These are phyloP conservation scores for Macroglossus sobrinus DNA, from an alignment of 2,113 vertebrate species.

Conservation along the genomic window DNA sequence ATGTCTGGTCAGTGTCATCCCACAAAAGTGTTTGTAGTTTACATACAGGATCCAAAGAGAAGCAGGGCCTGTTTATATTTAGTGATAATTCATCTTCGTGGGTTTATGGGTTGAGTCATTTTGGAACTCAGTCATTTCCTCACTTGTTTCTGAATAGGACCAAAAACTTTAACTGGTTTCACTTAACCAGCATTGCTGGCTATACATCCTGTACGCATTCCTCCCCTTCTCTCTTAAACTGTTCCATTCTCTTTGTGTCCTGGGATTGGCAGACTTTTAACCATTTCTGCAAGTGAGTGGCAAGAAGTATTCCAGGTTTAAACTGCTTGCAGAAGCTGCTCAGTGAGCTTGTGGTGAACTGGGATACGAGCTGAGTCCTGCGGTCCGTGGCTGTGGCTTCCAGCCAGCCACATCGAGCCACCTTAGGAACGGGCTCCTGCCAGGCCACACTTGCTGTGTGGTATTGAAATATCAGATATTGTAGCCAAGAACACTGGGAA, in stretches of 20 bases:
- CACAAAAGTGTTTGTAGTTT: constrained; percentile 19
- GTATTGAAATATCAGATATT: not conserved
- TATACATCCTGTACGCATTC: constrained; percentile 2
- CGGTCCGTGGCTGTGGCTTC: not conserved
- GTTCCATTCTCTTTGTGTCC: not conserved
- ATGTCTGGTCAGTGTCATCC: constrained; percentile 61
- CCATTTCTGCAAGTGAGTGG: constrained; percentile 31
- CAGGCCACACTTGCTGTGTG: not conserved
- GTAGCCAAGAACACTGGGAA: not conserved
- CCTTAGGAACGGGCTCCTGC: not conserved
- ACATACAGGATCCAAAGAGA: constrained; percentile 47
- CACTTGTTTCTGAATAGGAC: constrained; percentile 57
- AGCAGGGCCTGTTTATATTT: constrained; percentile 64
- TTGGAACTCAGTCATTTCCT: constrained; percentile 64
- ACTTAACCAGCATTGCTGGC: constrained; percentile 49
- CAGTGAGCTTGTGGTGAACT: not conserved
- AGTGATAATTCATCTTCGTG: constrained; percentile 53
- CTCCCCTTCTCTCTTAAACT: not conserved
- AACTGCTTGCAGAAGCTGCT: not conserved
- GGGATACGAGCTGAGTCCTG: not conserved
- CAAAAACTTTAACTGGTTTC: constrained; percentile 29
- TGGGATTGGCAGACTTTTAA: constrained; percentile 25
- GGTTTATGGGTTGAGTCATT: constrained; percentile 69
- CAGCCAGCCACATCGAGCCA: not conserved
- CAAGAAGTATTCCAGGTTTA: not conserved